Base-by-base conservation (phyloP, 2,888 invertebrate genomes). In the Fissipunctia ypsillon region DNA sequence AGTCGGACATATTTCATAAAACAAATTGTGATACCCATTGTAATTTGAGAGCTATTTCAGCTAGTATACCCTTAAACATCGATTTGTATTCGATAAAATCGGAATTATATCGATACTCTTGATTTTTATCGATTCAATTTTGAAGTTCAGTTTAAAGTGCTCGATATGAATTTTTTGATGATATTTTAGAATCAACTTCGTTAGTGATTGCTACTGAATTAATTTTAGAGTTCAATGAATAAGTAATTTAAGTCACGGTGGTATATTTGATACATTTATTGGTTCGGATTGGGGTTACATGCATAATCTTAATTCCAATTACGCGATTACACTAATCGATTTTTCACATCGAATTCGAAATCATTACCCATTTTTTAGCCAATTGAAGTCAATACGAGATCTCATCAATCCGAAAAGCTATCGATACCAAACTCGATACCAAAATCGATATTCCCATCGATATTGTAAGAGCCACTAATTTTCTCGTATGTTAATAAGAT, bases 1-100 rank as follows among this genome's bases (percentile, higher is more conserved):
- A 79, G 77, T 77, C 81, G 86, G 74, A 87, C 86, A 90, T 93
- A 93, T 91, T 91, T 93, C 92, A 93, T 92, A 90, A 84, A 91
- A 91, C 89, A 91, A 92, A 93, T 90, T 91, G 91, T 91, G 89
- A 90, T 90, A 90, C 89, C 89, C 90, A 90, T 91, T 92, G 94
- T 93, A 93, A 94, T 91, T 91, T 91, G 93, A 94, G 92, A 91
- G 88, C 71, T 76, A 83, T 86, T 81, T 80, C 61, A 78, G 69
- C 80, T 84, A 78, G 82, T 69, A 72, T 75, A 59, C 81, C 72
- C 80, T 80, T 84, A 76, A 78, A 83, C 72, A 83, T 83, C 81
- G 81, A 85, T 86, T 78, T 72, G 65, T 81, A 83, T 78, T 84
- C 83, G 73, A 83, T 80, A 69, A 38, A 66, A 73, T 73, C 71